Evolutionary conservation across 2,797 vertebrate genomes (phyloP).

Genomic region (Lophotriccus pileatus): DNA sequence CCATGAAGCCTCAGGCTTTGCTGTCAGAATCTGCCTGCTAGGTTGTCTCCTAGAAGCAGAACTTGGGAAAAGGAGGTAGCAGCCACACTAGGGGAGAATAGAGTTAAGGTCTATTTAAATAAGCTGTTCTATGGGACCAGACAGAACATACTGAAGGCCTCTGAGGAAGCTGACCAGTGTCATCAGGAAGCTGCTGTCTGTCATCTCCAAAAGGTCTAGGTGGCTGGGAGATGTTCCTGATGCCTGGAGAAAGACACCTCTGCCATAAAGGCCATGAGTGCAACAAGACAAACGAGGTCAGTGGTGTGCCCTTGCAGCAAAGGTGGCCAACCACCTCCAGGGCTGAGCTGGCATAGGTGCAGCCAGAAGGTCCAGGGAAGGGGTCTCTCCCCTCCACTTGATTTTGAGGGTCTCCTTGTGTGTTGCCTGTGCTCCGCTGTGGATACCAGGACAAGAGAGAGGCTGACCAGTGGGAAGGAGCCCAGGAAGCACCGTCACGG

Average conservation of each 20-base stretch:
- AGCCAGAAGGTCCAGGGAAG: not conserved
- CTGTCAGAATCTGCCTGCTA: not conserved
- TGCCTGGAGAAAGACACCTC: not conserved
- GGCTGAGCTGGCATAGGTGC: not conserved
- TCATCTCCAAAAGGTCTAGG: not conserved
- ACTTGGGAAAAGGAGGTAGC: not conserved
- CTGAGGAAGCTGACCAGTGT: not conserved
- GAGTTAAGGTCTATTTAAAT: not conserved
- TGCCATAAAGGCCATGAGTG: not conserved
- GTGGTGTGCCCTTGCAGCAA: not conserved
- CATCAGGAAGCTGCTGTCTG: not conserved
- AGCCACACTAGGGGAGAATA: not conserved
- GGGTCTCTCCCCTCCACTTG: not conserved
- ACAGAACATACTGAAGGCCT: not conserved
- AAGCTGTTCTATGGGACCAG: not conserved
- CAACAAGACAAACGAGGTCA: not conserved
- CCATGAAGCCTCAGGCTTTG: not conserved
- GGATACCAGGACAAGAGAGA: not conserved
- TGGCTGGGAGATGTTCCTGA: not conserved
- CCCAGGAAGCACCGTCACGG: not conserved
- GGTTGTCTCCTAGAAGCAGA: not conserved
- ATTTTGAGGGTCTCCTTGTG: not conserved
- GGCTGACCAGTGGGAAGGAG: not conserved
- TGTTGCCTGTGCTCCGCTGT: not conserved
- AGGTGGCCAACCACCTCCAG: too few relatives aligned